Base-by-base conservation (phyloP, 2,888 invertebrate genomes). In the Macaria notata region DNA sequence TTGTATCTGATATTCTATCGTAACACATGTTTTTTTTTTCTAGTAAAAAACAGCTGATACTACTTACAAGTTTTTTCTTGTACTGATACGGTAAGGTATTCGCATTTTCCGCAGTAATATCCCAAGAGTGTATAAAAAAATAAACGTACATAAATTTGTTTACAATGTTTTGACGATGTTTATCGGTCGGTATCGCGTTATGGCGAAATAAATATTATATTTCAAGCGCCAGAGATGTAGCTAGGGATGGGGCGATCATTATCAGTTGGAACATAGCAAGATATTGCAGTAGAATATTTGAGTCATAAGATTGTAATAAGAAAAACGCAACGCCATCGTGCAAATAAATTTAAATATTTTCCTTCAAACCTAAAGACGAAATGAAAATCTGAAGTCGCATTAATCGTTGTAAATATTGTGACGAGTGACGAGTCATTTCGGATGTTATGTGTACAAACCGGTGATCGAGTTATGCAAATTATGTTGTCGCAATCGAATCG, bases 381-480 rank as follows among this genome's bases (percentile, higher is more conserved):
- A 19, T 19, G 19, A 19, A 19, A 19, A 19, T 2, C 19, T 2
- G 9, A 42, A 36, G 7, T 36, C 4, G 33, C 33, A 36, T 36
- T 36, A 36, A 36, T 1, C 19, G 7, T 7, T 36, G 33, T 7
- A 36, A 36, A 36, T 19, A 19, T 36, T 7, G 33, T 36, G 7
- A 36, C 4, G 33, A 36, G 33, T 36, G 41, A n/a, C 41, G 41
- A 41, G 41, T 4, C 41, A n/a, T 8, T n/a, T 41, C 41, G 41
- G 41, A 56, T 54, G 54, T 55, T 47, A 8, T 58, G 53, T 39
- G 8, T 31, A 36, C 38, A 46, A 51, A 56, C 47, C 42, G 31
- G 41, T 49, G 63, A 64, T 61, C 62, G 55, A 56, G 46, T 56
- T 61, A 68, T 65, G 66, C 54, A 69, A 70, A 70, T 69, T 60